Evolutionary conservation across 2,113 vertebrate genomes (phyloP).

Genomic region (Butorides virescens): DNA sequence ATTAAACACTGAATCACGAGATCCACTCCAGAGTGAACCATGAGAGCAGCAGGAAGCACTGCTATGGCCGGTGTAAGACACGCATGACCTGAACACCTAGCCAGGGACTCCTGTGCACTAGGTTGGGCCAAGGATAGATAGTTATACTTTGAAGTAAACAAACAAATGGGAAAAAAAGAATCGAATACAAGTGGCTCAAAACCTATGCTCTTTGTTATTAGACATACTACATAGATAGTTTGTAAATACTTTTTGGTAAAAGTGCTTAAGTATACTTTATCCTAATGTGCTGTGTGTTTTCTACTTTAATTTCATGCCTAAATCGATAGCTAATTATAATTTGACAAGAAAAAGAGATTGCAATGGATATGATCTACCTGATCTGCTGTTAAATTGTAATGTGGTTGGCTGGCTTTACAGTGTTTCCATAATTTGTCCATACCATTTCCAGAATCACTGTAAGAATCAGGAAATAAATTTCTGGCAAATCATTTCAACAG

Average conservation of each 20-base stretch:
- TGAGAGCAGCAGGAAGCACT: neutral
- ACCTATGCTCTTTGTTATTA: constrained; percentile 26
- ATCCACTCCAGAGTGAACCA: neutral
- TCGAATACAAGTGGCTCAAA: constrained; percentile 18
- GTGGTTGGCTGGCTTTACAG: constrained; percentile 12
- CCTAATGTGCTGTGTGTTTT: constrained; percentile 59
- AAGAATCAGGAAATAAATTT: constrained; percentile 46
- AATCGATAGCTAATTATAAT: constrained; percentile 75
- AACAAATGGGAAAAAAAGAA: neutral
- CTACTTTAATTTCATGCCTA: constrained; percentile 70
- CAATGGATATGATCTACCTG: constrained; percentile 52
- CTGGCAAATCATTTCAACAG: neutral
- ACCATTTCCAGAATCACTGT: neutral
- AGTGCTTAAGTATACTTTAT: constrained; percentile 70
- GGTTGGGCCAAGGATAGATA: neutral
- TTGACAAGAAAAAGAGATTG: constrained; percentile 58
- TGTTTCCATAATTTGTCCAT: constrained; percentile 17
- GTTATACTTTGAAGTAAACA: constrained; percentile 12
- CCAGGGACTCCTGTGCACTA: neutral
- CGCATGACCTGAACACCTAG: neutral
- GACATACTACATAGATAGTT: constrained; percentile 48
- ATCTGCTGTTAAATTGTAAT: constrained; percentile 39
- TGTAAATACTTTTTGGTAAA: constrained; percentile 68
- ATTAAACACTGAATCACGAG: constrained; percentile 9
- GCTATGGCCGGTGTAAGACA: neutral